Evolutionary conservation across 2,888 invertebrate genomes (phyloP).

Genomic region (Aricia artaxerxes): DNA sequence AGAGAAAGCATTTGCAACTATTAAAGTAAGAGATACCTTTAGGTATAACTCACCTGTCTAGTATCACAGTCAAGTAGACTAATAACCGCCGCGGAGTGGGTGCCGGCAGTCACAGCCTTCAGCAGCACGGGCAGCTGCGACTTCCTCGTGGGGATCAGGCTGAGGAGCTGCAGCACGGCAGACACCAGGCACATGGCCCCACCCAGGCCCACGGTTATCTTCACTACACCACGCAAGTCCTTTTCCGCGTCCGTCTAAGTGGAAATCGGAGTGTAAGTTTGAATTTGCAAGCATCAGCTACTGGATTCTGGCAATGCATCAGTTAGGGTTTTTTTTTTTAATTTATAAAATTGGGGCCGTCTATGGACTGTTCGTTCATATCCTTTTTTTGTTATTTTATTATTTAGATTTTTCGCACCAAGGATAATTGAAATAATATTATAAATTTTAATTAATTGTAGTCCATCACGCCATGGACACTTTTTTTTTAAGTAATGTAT

Average conservation of each 20-base stretch:
- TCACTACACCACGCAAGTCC: constrained; percentile 65
- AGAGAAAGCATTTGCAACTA: too few relatives aligned
- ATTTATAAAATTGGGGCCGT: too few relatives aligned
- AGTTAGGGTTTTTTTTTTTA: background rate
- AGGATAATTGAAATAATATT: too few relatives aligned
- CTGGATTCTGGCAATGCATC: background rate
- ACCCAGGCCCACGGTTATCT: constrained; percentile 65
- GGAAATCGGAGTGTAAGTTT: background rate
- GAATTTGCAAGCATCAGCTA: background rate
- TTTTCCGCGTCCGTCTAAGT: constrained; percentile 63
- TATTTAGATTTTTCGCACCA: too few relatives aligned
- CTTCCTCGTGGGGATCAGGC: constrained; percentile 55
- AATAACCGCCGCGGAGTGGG: constrained; percentile 66
- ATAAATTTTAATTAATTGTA: too few relatives aligned
- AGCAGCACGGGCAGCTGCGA: constrained; percentile 59
- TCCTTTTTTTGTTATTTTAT: too few relatives aligned
- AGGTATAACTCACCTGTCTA: constrained; percentile 53
- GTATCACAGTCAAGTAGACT: constrained; percentile 66
- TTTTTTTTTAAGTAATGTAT: too few relatives aligned
- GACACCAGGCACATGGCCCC: constrained; percentile 69
- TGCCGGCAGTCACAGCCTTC: constrained; percentile 65
- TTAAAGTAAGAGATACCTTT: too few relatives aligned
- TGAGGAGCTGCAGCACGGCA: constrained; percentile 62
- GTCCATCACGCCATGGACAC: too few relatives aligned
- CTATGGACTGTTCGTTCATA: too few relatives aligned